Evolutionary conservation across 2,888 invertebrate species (phyloP).

Genomic region (Smittia sp.): DNA sequence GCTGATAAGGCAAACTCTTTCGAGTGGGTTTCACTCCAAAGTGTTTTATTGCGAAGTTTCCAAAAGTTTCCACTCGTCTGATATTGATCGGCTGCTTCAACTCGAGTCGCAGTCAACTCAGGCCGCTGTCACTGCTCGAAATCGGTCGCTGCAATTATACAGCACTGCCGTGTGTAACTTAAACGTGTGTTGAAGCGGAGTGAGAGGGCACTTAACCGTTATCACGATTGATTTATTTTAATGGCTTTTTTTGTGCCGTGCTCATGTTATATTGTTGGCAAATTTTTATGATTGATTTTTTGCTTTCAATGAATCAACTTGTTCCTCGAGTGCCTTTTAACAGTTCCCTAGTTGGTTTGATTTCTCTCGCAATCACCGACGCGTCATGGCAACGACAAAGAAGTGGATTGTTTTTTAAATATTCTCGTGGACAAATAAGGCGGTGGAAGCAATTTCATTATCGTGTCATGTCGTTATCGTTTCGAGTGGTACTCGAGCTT

Average conservation of each 20-base stretch:
- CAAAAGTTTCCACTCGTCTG: too few relatives aligned
- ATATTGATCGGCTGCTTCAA: too few relatives aligned
- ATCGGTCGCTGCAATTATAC: too few relatives aligned
- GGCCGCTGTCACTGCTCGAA: too few relatives aligned
- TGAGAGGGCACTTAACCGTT: slow-evolving; percentile 10
- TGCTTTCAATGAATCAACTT: background rate
- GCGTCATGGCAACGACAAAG: background rate
- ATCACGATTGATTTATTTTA: slow-evolving; percentile 39
- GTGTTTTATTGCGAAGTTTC: too few relatives aligned
- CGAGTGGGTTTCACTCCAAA: too few relatives aligned
- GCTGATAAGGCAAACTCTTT: too few relatives aligned
- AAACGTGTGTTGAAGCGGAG: background rate
- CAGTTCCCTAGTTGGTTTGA: background rate
- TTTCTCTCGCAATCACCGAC: background rate
- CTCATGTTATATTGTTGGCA: background rate
- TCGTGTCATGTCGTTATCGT: too few relatives aligned
- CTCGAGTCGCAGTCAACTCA: too few relatives aligned
- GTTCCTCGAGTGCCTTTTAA: background rate
- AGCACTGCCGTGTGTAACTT: background rate
- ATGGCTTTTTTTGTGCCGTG: slow-evolving; percentile 4
- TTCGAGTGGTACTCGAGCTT: too few relatives aligned
- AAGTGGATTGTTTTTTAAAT: background rate
- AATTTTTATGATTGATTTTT: slow-evolving; percentile 28
- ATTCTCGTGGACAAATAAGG: too few relatives aligned
- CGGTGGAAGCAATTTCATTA: too few relatives aligned